Base-by-base conservation (phyloP, 2,888 invertebrate genomes). In the Cyclophora punctaria region DNA sequence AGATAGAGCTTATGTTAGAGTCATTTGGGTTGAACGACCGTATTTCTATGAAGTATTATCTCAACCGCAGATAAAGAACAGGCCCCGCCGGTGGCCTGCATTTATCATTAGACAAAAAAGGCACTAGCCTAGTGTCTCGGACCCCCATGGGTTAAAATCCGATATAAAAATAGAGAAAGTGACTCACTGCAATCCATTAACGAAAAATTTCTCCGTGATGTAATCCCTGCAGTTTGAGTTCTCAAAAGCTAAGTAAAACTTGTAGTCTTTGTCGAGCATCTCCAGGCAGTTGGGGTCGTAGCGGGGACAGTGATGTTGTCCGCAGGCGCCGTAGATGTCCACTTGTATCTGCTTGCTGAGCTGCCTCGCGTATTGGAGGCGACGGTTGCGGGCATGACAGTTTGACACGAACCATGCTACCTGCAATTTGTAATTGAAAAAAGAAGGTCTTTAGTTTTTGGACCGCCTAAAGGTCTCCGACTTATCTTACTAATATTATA, bases 381-480 rank as follows among this genome's bases (percentile, higher is more conserved):
- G 91, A 3, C 94, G 94, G 79, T 98, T 98, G 49, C 96, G 91
- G 3, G 98, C 97, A 58, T 95, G 96, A 76, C 98, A 98, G 83
- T 98, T 98, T 41, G 98, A 98, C 49, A 98, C 98, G 84, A 98
- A 98, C 98, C 98, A 98, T 49, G 98, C 98, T 4, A 98, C 94
- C 92, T 92, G 69, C 37, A 20, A 20, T 20, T 20, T 20, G 20
- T 20, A 20, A 20, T 20, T 20, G 20, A 20, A 1, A 20, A 20
- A 20, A 20, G 20, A 20, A 20, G 20, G 20, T 20, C 20, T 20
- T 20, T 20, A 20, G 20, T 20, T 20, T 20, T 20, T 20, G 20
- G 20, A 20, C 20, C 20, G 20, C 20, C 20, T 20, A 20, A 20
- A 20, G 20, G 20, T 2, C 20, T 20, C 20, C 20, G 20, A 20